A percentile compares a stretch with the other conserved stretches of the same genome.
phyloP scores from a whole-genome alignment of 2,888 invertebrate species.

The Julus scandinavius region DNA sequence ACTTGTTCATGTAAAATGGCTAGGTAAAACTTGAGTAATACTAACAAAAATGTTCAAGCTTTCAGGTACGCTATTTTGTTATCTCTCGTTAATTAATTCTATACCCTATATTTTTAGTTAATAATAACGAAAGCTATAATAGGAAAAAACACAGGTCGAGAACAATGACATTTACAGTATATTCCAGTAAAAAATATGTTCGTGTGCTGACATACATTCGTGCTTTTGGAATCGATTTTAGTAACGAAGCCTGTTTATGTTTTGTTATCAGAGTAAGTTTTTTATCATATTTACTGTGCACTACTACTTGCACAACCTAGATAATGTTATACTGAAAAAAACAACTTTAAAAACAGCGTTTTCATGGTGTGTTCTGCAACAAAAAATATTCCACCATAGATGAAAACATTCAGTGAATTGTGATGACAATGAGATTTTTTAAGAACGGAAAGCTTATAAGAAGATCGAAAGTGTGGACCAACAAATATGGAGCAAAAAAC shows the following conservation, averaged over 20 bases:
- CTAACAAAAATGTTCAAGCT: too few species aligned
- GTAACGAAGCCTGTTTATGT: neutral
- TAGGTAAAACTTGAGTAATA: too few species aligned
- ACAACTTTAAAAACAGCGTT: neutral
- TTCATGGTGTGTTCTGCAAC: neutral
- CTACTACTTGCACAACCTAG: neutral
- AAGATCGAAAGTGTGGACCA: neutral
- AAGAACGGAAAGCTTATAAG: neutral
- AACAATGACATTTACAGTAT: neutral
- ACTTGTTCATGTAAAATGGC: neutral
- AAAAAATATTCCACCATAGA: neutral
- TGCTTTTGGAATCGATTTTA: conserved; percentile 7
- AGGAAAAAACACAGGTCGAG: neutral
- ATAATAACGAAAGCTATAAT: neutral
- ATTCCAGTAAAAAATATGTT: neutral
- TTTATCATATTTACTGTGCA: neutral
- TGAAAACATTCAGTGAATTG: conserved; percentile 3
- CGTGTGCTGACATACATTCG: neutral
- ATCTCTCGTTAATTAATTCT: neutral
- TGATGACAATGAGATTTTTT: neutral
- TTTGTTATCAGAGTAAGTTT: neutral
- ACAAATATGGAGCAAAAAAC: neutral
- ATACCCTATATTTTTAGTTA: neutral
- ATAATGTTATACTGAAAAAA: neutral
- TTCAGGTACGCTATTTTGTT: neutral